Evolutionary conservation across 2,888 invertebrate genomes (phyloP), one percentile per base, ranked within the genome.

Genomic region (Silvanus unidentatus): DNA sequence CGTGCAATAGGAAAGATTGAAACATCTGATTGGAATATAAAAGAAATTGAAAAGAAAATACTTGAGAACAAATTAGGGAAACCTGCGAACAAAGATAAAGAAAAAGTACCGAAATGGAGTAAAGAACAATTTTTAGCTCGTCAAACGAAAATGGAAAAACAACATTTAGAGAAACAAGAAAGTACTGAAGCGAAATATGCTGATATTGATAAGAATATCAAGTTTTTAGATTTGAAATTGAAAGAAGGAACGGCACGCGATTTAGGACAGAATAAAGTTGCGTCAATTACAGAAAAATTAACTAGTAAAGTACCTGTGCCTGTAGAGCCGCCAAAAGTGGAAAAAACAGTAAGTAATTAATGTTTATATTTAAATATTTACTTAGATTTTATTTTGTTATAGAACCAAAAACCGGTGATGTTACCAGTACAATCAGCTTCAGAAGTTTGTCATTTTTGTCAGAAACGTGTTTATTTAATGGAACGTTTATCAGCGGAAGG

Each of bases 401-500:
- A 37, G 37, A 37, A 32, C 10, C 13, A 14, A 12, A 9, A 12
- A 37, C 37, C 37, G 9, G 15, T 37, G 16, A n/a, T 37, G 3
- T 16, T 37, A 13, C 81, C 82, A 41, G 75, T 79, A 39, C 81
- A 81, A 68, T 80, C 80, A 45, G 81, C 80, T 43, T 85, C 85
- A 8, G 87, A 88, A 69, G 77, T 77, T 62, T 92, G 84, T 74
- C 91, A 84, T 75, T 92, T 94, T 73, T 97, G 97, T 73, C 82
- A 84, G 43, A 87, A 88, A 70, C 81, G 90, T 36, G 96, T 97
- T 43, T 97, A 97, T 71, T 81, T 96, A 16, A 93, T 96, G 77
- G 96, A 97, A 71, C 80, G 90, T 52, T 81, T 94, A 52, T 86
- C 83, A 37, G 91, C 94, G 2, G 91, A 92, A 75, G 93, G 93